Evolutionary conservation across 2,113 vertebrate species (phyloP), one percentile per base, ranked within the genome.

Genomic region (Leptobrachium ailaonicum): DNA sequence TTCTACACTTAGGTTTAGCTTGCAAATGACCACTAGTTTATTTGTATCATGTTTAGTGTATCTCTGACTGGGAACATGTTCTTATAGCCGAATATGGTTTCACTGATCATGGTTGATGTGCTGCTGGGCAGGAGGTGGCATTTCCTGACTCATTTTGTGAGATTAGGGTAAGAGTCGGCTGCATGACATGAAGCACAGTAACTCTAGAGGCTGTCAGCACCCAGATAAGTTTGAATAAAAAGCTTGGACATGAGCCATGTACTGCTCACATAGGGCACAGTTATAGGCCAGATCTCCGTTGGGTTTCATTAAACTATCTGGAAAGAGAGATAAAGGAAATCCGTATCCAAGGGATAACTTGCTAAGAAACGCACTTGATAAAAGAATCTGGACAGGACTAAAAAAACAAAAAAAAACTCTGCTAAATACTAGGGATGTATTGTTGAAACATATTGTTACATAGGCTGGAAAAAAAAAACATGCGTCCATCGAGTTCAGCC

Each of bases 191-290:
- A 20, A 32, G 13, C 43, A 20, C 50, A 56, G 13, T 14, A 53
- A 66, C 32, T 54, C 4, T 40, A 79, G 77, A 8, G 41, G 14
- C 63, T 74, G 71, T 80, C 78, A 74, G 64, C 78, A 14, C 71
- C 63, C 3, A n/a, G 72, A 74, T 68, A 80, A 71, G 70, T 1
- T 11, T 45, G 70, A 66, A 73, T 73, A 43, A 56, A 64, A 53
- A 41, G 14, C 63, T 60, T 9, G 14, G 68, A 73, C 32, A 58
- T 43, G 70, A 73, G 53, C 62, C 78, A 80, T 70, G 13, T 2
- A 9, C 43, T 2, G 32, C 56, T n/a, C 3, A 54, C 63, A 77
- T 54, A 54, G 1, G 43, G 67, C 6, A 32, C 43, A 71, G n/a
- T n/a, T 45, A 41, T 6, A 64, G 50, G 54, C 70, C 40, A 1